phyloP scores from a whole-genome alignment of 2,797 vertebrate genomes.

The Danio aesculapii region DNA sequence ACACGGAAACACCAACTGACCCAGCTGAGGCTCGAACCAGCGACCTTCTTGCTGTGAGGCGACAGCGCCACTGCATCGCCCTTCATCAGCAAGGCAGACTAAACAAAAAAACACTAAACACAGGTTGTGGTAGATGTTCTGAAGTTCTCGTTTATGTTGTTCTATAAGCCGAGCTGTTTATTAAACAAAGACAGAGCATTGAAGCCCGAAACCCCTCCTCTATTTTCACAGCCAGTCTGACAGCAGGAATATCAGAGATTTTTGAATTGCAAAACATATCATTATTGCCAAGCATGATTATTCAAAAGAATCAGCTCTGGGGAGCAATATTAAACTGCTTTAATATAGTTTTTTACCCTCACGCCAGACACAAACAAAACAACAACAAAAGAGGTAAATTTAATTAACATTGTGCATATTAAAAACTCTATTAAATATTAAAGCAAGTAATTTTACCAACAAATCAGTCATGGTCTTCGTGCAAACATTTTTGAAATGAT shows the following conservation, averaged over 20 bases:
- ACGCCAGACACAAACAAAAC: conserved; percentile 54
- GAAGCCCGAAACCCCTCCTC: conserved; percentile 18
- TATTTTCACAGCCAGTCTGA: conserved; percentile 54
- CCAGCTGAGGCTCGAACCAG: too few species aligned
- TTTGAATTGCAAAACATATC: conserved; percentile 78
- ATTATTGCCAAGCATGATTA: conserved; percentile 71
- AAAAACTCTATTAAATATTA: conserved; percentile 12
- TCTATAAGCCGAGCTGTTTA: conserved; percentile 7
- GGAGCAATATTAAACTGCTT: conserved; percentile 65
- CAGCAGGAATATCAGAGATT: conserved; percentile 49
- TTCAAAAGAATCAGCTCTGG: conserved; percentile 64
- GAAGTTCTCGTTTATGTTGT: not conserved
- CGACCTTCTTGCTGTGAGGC: too few species aligned
- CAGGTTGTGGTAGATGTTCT: conserved; percentile 2
- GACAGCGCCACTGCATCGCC: too few species aligned
- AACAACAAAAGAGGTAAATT: conserved; percentile 52
- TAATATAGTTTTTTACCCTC: conserved; percentile 65
- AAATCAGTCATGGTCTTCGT: conserved; percentile 53
- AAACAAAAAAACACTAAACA: not conserved
- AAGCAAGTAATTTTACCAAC: conserved; percentile 45
- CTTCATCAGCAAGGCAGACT: conserved; percentile 1
- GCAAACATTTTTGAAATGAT: conserved; percentile 52
- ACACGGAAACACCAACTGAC: too few species aligned
- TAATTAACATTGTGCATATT: conserved; percentile 54
- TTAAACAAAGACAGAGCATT: conserved; percentile 4